Evolutionary conservation across 92 coral and sea anemone species (phyloP).

Genomic region (Meandrina meandrites): DNA sequence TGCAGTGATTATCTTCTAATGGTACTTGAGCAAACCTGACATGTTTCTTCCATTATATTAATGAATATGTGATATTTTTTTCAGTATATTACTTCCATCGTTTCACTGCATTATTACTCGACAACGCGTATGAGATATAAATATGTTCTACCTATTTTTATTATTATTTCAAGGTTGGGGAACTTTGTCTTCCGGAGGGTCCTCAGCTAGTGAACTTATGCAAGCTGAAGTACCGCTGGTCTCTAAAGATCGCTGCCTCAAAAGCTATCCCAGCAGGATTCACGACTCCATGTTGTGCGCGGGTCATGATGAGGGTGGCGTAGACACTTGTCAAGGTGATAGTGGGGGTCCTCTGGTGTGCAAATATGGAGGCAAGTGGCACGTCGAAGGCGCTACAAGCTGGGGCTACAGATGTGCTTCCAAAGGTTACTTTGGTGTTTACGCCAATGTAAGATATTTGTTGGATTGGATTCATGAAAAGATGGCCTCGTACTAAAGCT

Average conservation of each 20-base stretch:
- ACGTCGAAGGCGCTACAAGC: constrained; percentile 64
- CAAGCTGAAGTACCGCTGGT: constrained; percentile 58
- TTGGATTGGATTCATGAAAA: constrained; percentile 38
- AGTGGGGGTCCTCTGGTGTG: constrained; percentile 76
- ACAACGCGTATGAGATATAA: too few relatives aligned
- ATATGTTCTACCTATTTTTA: neutral
- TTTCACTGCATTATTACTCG: too few relatives aligned
- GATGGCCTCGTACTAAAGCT: neutral
- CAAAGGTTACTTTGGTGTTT: constrained; percentile 65
- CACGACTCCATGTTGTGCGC: constrained; percentile 71
- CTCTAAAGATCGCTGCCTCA: constrained; percentile 34
- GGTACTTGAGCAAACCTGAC: too few relatives aligned
- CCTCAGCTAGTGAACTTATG: constrained; percentile 45
- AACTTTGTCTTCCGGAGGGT: constrained; percentile 44
- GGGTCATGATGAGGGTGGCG: constrained; percentile 62
- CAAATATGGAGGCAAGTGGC: constrained; percentile 58
- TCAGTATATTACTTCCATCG: too few relatives aligned
- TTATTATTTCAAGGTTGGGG: constrained; percentile 60
- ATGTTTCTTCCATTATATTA: too few relatives aligned
- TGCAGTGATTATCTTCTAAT: neutral
- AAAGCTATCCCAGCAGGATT: constrained; percentile 29
- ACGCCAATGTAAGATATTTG: constrained; percentile 44
- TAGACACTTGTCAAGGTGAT: constrained; percentile 69
- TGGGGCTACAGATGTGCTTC: constrained; percentile 62
- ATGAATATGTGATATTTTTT: too few relatives aligned